Conservation (phyloP, 2,888 invertebrate genomes). For the Calameuta idolon region DNA sequence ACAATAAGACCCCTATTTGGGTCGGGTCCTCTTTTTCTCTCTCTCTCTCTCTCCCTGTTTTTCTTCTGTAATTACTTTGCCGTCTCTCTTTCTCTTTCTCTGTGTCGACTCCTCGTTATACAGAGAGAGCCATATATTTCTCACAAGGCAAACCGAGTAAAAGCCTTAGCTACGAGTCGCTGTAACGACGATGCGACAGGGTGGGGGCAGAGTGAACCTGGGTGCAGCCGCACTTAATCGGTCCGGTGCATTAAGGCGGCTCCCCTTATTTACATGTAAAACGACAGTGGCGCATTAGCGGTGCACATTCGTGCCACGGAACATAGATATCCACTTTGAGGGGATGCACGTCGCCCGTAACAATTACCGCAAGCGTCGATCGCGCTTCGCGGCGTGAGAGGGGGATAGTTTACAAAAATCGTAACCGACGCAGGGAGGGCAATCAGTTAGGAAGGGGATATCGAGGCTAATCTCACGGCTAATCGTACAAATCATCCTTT, state of each 20-base stretch:
- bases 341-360: constrained; percentile 14
- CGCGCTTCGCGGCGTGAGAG: not conserved
- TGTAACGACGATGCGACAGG: not conserved
- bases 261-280: not conserved
- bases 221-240: not conserved
- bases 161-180: not conserved
- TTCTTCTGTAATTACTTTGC: no score
- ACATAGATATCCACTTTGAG: constrained; percentile 22
- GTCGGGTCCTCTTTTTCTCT: not conserved
- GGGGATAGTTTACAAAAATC: not conserved
- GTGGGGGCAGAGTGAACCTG: not conserved
- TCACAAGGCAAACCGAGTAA: not conserved
- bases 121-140: not conserved
- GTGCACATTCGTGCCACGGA: not conserved
- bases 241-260: not conserved
- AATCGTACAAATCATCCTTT: constrained; percentile 13
- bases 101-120: not conserved
- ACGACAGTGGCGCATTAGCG: not conserved
- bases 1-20: not conserved
- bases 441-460: not conserved
- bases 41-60: not conserved
- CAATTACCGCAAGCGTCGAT: constrained; percentile 10
- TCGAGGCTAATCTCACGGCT: not conserved
- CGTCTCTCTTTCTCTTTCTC: no score
- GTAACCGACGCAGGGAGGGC: not conserved